phyloP scores from a whole-genome alignment of 2,797 vertebrate genomes.

The Furcifer pardalis region DNA sequence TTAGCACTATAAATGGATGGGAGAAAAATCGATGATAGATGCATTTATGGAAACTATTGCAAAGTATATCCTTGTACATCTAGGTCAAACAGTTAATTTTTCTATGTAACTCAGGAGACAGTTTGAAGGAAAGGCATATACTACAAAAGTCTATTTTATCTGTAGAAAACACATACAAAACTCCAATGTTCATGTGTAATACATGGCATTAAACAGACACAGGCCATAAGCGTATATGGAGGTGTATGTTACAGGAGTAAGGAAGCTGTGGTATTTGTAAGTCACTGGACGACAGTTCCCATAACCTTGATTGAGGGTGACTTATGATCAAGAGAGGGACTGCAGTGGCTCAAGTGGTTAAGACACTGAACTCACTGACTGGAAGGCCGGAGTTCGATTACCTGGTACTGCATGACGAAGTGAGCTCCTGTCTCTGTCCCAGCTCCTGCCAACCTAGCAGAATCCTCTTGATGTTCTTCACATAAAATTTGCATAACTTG shows the following conservation, averaged over 20 bases:
- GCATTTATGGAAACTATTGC: background rate
- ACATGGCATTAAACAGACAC: background rate
- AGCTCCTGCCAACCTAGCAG: too few species aligned
- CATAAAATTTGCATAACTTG: too few species aligned
- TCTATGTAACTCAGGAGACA: background rate
- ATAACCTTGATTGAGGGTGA: background rate
- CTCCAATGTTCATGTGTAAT: background rate
- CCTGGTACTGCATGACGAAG: too few species aligned
- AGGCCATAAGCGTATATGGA: background rate
- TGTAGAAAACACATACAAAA: background rate
- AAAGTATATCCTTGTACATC: background rate
- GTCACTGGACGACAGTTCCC: background rate
- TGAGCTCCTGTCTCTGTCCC: too few species aligned
- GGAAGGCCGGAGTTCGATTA: too few species aligned
- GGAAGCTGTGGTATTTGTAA: background rate
- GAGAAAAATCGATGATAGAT: background rate
- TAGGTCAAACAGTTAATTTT: background rate
- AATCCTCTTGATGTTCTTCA: too few species aligned
- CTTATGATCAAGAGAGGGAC: too few species aligned
- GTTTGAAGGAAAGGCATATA: background rate
- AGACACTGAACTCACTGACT: too few species aligned
- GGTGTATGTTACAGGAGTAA: background rate
- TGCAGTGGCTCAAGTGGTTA: too few species aligned
- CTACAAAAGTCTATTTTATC: background rate
- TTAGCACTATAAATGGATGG: background rate